A percentile compares a stretch with the other conserved stretches of the same genome.
phyloP scores from a whole-genome alignment of 2,888 invertebrate species.

The Geophilus truncorum region DNA sequence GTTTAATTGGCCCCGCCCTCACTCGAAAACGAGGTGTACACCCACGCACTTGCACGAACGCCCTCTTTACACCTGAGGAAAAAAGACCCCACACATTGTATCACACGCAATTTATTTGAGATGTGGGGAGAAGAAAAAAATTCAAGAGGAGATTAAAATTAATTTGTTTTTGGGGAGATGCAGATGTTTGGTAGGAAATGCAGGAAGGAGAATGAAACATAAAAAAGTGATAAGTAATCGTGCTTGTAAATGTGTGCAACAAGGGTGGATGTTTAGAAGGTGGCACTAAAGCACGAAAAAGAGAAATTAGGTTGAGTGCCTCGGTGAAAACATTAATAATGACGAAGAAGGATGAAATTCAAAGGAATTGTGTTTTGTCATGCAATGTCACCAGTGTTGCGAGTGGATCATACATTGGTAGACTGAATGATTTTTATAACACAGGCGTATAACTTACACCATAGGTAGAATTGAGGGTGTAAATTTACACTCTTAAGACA shows the following conservation, averaged over 20 bases:
- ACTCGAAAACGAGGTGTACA: neutral
- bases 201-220: neutral
- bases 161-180: neutral
- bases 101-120: neutral
- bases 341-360: neutral
- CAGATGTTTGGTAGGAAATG: neutral
- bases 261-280: neutral
- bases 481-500: no score
- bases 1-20: neutral
- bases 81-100: neutral
- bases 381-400: neutral
- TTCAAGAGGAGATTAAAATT: neutral
- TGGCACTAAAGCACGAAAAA: neutral
- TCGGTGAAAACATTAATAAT: conserved; percentile 2
- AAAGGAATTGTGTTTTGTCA: neutral
- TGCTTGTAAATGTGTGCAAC: neutral
- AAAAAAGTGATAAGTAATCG: conserved; percentile 1
- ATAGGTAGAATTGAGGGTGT: no score
- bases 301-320: neutral
- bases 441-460: no score
- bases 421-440: no score
- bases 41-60: neutral
- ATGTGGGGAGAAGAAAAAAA: neutral
- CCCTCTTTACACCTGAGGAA: neutral
- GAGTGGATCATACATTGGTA: no score